Base-by-base conservation (phyloP, 2,113 vertebrate species). In the Gopherus evgoodei region DNA sequence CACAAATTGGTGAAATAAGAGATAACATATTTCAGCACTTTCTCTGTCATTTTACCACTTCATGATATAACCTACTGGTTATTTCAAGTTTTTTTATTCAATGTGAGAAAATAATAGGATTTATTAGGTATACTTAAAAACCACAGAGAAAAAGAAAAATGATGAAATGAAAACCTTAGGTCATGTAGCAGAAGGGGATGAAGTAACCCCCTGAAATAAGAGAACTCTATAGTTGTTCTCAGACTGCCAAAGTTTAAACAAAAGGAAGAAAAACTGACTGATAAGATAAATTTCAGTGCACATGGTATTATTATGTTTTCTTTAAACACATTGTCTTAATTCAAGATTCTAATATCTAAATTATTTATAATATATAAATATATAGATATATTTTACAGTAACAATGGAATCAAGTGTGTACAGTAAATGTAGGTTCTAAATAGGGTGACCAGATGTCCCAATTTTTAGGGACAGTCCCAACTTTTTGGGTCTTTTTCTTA, bases 1-100 rank as follows among this genome's bases (percentile, higher is more conserved):
- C 11, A 62, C 59, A 42, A 86, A 91, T 87, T 47, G 87, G 31
- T 87, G 84, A 87, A 93, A 94, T 44, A 88, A 92, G 47, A 49
- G 47, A 47, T 11, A 47, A 47, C 47, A 47, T 47, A 47, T 47
- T 47, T 47, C 47, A 47, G 47, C 47, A 47, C 10, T 47, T 47
- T 47, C 47, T 47, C 47, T 47, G 47, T 47, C 9, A 65, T 52
- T 90, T 94, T 87, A 65, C 59, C 27, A 84, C 53, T 84, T 91
- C 49, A 22, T 6, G 1, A 62, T 87, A 79, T 83, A 54, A 83
- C 35, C n/a, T 53, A 83, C 2, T 42, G 35, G 35, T 21, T 91
- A 83, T 83, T 49, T 82, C 49, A 53, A 54, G 79, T 62, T 25
- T 69, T 80, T 59, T 22, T 47, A 87, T 79, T 59, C 69, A 35